Conservation (phyloP, 1,140 invertebrate species). For the Ridgeia piscesae region DNA sequence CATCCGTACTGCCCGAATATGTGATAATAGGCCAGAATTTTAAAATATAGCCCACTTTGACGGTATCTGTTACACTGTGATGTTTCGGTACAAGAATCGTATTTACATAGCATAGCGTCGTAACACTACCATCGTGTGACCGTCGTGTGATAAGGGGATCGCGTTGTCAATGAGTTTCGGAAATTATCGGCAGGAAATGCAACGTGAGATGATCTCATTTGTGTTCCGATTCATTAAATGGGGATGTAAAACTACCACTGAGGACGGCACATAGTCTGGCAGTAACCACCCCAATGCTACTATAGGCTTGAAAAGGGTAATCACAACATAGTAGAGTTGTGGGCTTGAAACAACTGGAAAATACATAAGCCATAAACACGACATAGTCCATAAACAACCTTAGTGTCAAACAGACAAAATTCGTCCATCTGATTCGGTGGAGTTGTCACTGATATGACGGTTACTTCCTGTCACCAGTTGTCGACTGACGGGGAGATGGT, state of each 20-base stretch:
- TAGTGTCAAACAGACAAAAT: neutral
- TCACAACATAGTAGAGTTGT: no score
- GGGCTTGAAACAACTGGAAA: no score
- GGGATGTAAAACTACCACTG: no score
- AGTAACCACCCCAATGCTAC: no score
- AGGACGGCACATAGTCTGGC: no score
- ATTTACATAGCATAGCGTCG: neutral
- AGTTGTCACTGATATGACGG: neutral
- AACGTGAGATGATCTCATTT: neutral
- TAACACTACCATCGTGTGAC: neutral
- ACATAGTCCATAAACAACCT: neutral
- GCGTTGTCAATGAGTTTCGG: neutral
- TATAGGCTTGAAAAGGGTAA: no score
- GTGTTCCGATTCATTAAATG: no score
- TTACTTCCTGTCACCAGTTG: neutral
- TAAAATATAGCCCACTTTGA: neutral
- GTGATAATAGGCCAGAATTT: neutral
- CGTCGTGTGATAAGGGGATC: neutral
- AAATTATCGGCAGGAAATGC: neutral
- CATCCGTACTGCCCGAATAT: neutral
- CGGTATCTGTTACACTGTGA: neutral
- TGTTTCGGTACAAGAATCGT: neutral
- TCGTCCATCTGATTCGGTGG: neutral
- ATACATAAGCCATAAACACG: no score
- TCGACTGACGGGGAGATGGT: neutral